phyloP scores from a whole-genome alignment of 2,888 invertebrate genomes.

The Ectemnius continuus region DNA sequence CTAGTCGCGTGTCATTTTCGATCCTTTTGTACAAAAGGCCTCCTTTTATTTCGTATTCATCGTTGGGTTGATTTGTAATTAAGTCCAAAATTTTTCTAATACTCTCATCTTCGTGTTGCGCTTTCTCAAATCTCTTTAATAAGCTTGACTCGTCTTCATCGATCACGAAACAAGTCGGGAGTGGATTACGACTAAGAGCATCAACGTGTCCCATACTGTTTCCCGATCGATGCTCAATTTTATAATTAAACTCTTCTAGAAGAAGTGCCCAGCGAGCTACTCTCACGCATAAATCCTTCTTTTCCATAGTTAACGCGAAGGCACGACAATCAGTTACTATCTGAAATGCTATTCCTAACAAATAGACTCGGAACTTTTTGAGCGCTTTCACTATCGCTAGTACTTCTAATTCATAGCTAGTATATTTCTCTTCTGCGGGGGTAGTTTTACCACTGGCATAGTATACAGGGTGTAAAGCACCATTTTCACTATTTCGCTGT shows the following conservation, averaged over 20 bases:
- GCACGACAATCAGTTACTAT: background rate
- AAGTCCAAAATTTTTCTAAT: background rate
- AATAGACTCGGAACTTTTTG: slow-evolving; percentile 52
- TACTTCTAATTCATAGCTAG: slow-evolving; percentile 58
- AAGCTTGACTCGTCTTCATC: background rate
- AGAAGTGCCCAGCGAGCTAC: background rate
- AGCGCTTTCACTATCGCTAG: slow-evolving; percentile 55
- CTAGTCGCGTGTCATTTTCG: background rate
- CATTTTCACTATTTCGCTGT: slow-evolving; percentile 47
- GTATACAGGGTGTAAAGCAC: slow-evolving; percentile 49
- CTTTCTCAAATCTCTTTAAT: background rate
- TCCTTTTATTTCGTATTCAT: slow-evolving; percentile 6
- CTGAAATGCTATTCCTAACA: slow-evolving; percentile 40
- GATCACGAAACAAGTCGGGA: background rate
- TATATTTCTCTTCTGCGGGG: slow-evolving; percentile 49
- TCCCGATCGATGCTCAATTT: background rate
- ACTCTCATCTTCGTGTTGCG: background rate
- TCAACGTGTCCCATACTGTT: slow-evolving; percentile 4
- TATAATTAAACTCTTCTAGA: background rate
- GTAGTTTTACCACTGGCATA: slow-evolving; percentile 56
- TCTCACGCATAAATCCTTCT: slow-evolving; percentile 1
- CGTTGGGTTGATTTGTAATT: background rate
- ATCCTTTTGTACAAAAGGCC: slow-evolving; percentile 9
- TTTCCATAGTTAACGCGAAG: background rate
- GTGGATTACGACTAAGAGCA: slow-evolving; percentile 2